Evolutionary conservation across 2,113 vertebrate genomes (phyloP).

Genomic region (Sardina pilchardus): DNA sequence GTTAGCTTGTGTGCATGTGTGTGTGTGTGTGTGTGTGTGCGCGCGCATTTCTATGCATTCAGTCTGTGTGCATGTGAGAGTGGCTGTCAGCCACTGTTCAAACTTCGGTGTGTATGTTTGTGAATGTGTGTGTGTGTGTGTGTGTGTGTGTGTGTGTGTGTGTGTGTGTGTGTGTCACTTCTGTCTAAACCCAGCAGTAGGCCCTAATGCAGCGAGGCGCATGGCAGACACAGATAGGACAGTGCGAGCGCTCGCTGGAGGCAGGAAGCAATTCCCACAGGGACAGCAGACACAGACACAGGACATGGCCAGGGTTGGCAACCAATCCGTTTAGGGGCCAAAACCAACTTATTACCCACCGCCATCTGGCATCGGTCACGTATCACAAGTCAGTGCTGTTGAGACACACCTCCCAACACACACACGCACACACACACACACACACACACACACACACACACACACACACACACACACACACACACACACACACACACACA

Average conservation of each 20-base stretch:
- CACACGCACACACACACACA: not conserved
- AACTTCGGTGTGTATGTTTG: not conserved
- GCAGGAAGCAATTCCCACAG: not conserved
- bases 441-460: not conserved
- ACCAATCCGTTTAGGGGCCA: conserved; percentile 65
- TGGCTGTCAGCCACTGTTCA: too few relatives aligned
- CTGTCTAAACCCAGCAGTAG: not conserved
- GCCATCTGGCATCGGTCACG: conserved; percentile 61
- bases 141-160: not conserved
- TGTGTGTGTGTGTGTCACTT: not conserved
- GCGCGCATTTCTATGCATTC: not conserved
- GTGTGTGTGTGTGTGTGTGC: conserved; percentile 1
- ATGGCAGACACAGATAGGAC: not conserved
- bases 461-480: not conserved
- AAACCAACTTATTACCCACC: conserved; percentile 66
- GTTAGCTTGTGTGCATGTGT: not conserved
- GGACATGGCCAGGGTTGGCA: conserved; percentile 42
- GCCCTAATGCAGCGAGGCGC: not conserved
- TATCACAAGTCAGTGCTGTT: not conserved
- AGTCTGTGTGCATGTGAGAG: too few relatives aligned
- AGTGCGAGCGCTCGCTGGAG: not conserved
- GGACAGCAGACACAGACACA: not conserved
- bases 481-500: not conserved
- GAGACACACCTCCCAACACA: not conserved
- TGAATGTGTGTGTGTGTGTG: not conserved